These are phyloP conservation scores for Rhynchonycteris naso DNA, from an alignment of 2,797 vertebrate genomes.

Conservation along the genomic window DNA sequence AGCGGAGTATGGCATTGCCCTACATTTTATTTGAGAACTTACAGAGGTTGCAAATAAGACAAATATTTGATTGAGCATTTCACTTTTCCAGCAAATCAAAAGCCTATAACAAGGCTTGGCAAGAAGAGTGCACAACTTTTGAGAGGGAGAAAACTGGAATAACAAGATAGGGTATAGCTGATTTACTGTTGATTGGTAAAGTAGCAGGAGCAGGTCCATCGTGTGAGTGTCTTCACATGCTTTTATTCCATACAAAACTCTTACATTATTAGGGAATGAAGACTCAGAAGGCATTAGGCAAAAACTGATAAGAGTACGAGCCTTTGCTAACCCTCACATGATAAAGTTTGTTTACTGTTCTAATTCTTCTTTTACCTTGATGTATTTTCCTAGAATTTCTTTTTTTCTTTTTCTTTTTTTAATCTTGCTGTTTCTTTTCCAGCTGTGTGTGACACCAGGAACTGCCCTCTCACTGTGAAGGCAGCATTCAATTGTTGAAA, in stretches of 20 bases:
- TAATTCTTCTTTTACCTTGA: constrained; percentile 45
- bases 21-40: constrained; percentile 58
- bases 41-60: constrained; percentile 7
- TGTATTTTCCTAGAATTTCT: constrained; percentile 57
- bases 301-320: neutral
- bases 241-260: constrained; percentile 18
- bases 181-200: constrained; percentile 7
- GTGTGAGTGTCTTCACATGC: neutral
- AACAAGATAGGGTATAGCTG: neutral
- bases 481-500: constrained; percentile 51
- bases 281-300: neutral
- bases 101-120: constrained; percentile 26
- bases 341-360: constrained; percentile 46
- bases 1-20: neutral
- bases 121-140: constrained; percentile 12
- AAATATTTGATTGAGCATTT: constrained; percentile 59
- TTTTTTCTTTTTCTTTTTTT: neutral
- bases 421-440: constrained; percentile 29
- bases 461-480: neutral
- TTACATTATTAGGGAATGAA: neutral
- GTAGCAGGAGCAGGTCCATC: neutral
- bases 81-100: constrained; percentile 29
- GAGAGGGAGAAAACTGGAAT: constrained; percentile 28
- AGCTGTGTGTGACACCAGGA: constrained; percentile 36
- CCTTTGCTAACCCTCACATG: neutral